phyloP scores from a whole-genome alignment of 2,797 vertebrate genomes.

The Eulemur rubriventer region DNA sequence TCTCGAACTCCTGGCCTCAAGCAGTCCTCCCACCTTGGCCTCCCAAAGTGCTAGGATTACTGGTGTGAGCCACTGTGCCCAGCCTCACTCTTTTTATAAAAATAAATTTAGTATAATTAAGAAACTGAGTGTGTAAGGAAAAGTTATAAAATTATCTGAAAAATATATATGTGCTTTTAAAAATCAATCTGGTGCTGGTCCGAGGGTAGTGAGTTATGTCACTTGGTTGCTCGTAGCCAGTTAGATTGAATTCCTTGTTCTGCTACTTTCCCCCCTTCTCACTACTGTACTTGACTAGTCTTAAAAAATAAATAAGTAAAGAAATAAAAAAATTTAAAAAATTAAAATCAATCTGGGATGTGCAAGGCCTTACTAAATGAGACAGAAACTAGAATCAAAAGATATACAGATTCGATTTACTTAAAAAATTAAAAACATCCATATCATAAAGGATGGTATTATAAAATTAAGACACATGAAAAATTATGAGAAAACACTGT shows the following conservation, averaged over 20 bases:
- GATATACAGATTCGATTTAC: not conserved
- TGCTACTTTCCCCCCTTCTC: too few species aligned
- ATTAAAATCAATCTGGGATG: too few species aligned
- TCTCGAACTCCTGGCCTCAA: too few species aligned
- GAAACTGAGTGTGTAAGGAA: not conserved
- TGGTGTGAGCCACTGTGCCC: too few species aligned
- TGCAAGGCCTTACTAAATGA: not conserved
- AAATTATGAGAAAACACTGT: not conserved
- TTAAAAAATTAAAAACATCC: not conserved
- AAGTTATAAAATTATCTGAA: not conserved
- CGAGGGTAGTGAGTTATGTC: too few species aligned
- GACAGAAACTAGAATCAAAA: not conserved
- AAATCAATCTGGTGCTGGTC: not conserved
- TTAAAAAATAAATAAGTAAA: too few species aligned
- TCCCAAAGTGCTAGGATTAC: too few species aligned
- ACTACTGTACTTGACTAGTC: too few species aligned
- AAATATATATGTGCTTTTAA: not conserved
- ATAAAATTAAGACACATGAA: not conserved
- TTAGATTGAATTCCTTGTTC: too few species aligned
- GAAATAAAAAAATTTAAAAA: too few species aligned
- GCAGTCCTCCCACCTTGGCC: too few species aligned
- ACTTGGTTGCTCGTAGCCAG: too few species aligned
- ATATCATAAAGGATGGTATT: not conserved
- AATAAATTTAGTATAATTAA: not conserved
- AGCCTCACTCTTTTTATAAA: not conserved